These are phyloP conservation scores for Synanthedon andrenaeformis DNA, from an alignment of 2,888 invertebrate genomes.

Conservation along the genomic window DNA sequence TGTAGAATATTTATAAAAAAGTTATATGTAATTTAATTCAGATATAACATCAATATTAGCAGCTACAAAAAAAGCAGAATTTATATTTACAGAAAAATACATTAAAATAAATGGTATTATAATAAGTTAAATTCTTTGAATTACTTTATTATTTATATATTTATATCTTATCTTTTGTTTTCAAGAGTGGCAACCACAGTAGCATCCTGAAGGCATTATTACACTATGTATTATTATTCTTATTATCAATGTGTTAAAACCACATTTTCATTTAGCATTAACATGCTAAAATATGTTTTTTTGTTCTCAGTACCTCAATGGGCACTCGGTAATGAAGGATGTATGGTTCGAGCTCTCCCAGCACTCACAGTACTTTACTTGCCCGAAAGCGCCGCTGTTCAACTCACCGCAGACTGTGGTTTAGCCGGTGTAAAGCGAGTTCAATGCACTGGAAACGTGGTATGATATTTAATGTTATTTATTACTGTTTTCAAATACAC, in stretches of 20 bases:
- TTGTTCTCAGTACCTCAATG: constrained; percentile 76
- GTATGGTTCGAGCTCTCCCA: constrained; percentile 78
- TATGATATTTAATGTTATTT: constrained; percentile 33
- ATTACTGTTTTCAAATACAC: background rate
- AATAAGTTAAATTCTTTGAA: no score
- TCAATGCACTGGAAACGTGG: constrained; percentile 81
- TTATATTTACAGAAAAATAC: no score
- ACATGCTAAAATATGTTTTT: background rate
- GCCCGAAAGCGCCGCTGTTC: constrained; percentile 81
- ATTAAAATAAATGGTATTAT: no score
- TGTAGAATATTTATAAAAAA: background rate
- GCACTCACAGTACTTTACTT: constrained; percentile 80
- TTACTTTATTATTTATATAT: no score
- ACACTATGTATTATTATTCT: no score
- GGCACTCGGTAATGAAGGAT: constrained; percentile 76
- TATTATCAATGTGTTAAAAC: no score
- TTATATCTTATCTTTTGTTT: no score
- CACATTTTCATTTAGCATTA: background rate
- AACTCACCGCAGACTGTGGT: constrained; percentile 81
- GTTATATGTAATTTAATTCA: constrained; percentile 3
- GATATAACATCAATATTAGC: constrained; percentile 7
- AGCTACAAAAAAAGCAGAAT: constrained; percentile 1
- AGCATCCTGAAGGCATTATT: no score
- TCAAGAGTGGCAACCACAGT: no score
- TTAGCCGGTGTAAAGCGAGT: constrained; percentile 79